phyloP scores from a whole-genome alignment of 2,113 vertebrate species.

The Thryonomys swinderianus region DNA sequence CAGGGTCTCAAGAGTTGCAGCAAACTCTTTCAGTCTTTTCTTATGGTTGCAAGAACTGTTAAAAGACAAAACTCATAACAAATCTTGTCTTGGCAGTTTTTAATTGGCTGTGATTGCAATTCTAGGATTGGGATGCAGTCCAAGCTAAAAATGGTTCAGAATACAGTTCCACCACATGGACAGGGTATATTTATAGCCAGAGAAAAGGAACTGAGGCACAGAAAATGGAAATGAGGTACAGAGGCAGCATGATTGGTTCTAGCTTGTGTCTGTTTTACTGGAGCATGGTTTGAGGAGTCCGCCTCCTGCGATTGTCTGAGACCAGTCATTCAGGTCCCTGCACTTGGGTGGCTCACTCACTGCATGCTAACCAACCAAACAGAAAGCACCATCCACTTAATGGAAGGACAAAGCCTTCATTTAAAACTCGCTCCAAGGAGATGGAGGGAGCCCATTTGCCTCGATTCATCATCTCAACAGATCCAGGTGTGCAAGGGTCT shows the following conservation, averaged over 20 bases:
- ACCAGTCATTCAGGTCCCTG: neutral
- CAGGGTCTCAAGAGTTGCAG: neutral
- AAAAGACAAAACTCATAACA: slow-evolving; percentile 24
- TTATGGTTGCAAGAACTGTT: neutral
- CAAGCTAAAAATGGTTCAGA: slow-evolving; percentile 28
- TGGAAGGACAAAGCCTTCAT: neutral
- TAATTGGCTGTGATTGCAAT: slow-evolving; percentile 3
- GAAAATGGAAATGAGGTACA: slow-evolving; percentile 27
- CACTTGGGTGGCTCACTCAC: neutral
- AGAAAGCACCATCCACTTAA: neutral
- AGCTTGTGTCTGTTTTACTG: neutral
- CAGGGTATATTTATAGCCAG: slow-evolving; percentile 24
- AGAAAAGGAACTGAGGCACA: neutral
- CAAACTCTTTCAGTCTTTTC: neutral
- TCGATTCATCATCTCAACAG: neutral
- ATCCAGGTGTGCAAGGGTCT: neutral
- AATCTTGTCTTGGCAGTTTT: neutral
- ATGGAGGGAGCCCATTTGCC: neutral
- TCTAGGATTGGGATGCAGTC: slow-evolving; percentile 10
- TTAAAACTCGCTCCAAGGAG: neutral
- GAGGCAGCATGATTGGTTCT: neutral
- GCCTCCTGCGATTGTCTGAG: neutral
- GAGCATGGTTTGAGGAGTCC: neutral
- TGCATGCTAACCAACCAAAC: neutral
- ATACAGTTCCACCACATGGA: slow-evolving; percentile 39